Evolutionary conservation across 2,888 invertebrate species (phyloP).

Genomic region (Caenorhabditis imperialis): DNA sequence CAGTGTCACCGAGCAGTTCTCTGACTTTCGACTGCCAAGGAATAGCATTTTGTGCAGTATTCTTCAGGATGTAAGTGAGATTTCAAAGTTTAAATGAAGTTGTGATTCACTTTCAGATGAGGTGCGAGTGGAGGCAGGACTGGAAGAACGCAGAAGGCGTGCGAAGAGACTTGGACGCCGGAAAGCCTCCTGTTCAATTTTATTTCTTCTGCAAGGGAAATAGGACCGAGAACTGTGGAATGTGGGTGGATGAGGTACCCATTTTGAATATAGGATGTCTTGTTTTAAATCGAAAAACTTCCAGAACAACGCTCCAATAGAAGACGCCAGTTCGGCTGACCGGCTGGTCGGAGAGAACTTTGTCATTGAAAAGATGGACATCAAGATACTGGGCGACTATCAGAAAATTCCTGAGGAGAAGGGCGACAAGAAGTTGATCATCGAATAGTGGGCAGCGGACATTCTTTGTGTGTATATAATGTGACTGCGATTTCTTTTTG

Average conservation of each 20-base stretch:
- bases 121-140: constrained; percentile 49
- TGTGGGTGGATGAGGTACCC: constrained; percentile 41
- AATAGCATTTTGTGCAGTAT: constrained; percentile 33
- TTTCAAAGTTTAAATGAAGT: not conserved
- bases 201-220: constrained; percentile 45
- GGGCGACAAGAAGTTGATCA: constrained; percentile 37
- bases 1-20: constrained; percentile 10
- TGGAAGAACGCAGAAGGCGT: constrained; percentile 47
- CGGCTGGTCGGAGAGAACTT: constrained; percentile 27
- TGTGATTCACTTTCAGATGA: constrained; percentile 20
- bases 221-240: constrained; percentile 33
- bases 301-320: constrained; percentile 29
- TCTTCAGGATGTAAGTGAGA: constrained; percentile 34
- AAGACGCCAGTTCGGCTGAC: constrained; percentile 12
- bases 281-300: not conserved
- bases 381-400: constrained; percentile 29
- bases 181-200: constrained; percentile 30
- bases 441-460: constrained; percentile 19
- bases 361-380: constrained; percentile 36
- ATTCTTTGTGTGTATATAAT: constrained; percentile 35
- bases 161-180: constrained; percentile 32
- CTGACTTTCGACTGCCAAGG: constrained; percentile 27
- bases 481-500: too few species aligned
- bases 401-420: constrained; percentile 38
- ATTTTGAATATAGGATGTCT: too few species aligned